Base-by-base conservation (phyloP, 2,797 vertebrate species). In the Spinus pinus region DNA sequence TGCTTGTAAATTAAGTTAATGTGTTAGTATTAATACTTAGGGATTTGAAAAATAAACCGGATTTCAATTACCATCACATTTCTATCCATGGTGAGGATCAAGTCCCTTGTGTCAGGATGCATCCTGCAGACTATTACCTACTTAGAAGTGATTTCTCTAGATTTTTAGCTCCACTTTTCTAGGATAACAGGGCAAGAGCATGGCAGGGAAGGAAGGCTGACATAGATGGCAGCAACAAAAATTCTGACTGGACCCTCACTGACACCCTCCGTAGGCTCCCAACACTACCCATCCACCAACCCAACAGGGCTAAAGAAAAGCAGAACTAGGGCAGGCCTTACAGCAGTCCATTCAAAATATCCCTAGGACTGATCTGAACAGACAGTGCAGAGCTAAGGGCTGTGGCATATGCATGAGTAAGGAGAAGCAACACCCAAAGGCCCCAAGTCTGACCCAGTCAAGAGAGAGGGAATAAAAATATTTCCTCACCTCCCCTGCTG, bases 1-100 rank as follows among this genome's bases (percentile, higher is more conserved):
- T 74, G 54, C 82, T 54, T 91, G 61, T 78, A 94, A 91, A 93
- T 93, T 81, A 88, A 93, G 81, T 87, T 74, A 78, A 91, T 75
- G 50, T 86, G 65, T 54, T 87, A 67, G 11, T 51, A 88, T 93
- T 47, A 73, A 72, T 86, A 86, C 80, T 65, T 37, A 50, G 28
- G 62, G 53, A 88, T 94, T 94, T 88, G 61, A 94, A 90, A 91
- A 93, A 86, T 90, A 83, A 94, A 78, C 23, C 25, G 33, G 57
- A 86, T 90, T 94, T 91, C 80, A 93, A 91, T 86, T 86, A 81
- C 31, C 42, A 54, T 58, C 79, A n/a, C 19, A 24, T 54, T 86
- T 65, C 54, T 86, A 23, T n/a, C 80, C 2, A 0, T 39, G 60
- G 64, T 42, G 18, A 85, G 54, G 78, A 84, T 21, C 0, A 0